phyloP scores from a whole-genome alignment of 2,113 vertebrate genomes.

The Rhea americana region DNA sequence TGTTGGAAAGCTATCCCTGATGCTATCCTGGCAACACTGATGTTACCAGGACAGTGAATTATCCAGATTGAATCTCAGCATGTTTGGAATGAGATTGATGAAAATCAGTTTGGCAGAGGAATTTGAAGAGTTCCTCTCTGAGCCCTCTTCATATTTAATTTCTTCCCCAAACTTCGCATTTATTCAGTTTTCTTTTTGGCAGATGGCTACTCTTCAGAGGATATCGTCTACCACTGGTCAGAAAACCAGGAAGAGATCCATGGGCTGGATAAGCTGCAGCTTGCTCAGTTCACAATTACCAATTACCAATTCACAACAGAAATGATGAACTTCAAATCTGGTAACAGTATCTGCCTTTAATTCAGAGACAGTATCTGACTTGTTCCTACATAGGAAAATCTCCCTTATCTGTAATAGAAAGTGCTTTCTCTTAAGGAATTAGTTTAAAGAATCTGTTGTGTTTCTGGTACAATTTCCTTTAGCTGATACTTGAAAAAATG shows the following conservation, averaged over 20 bases:
- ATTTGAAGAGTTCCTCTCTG: background rate
- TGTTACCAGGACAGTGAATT: background rate
- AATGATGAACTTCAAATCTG: constrained; percentile 95
- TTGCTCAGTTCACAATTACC: constrained; percentile 97
- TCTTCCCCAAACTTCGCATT: background rate
- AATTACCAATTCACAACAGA: constrained; percentile 92
- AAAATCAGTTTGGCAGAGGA: background rate
- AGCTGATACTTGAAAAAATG: background rate
- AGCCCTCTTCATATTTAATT: background rate
- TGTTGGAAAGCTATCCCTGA: background rate
- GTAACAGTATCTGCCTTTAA: constrained; percentile 69
- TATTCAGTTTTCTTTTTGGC: constrained; percentile 47
- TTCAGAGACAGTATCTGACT: background rate
- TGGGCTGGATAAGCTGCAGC: constrained; percentile 92
- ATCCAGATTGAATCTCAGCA: background rate
- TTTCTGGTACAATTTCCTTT: constrained; percentile 3
- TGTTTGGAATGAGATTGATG: background rate
- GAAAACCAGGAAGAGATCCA: constrained; percentile 95
- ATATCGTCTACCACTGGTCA: constrained; percentile 96
- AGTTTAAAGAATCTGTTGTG: background rate
- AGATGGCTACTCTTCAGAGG: constrained; percentile 98
- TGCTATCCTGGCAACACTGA: background rate
- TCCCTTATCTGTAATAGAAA: background rate
- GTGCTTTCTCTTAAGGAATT: background rate
- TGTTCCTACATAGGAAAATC: background rate